Base-by-base conservation (phyloP, 2,797 vertebrate species). In the Rhinogobio ventralis region DNA sequence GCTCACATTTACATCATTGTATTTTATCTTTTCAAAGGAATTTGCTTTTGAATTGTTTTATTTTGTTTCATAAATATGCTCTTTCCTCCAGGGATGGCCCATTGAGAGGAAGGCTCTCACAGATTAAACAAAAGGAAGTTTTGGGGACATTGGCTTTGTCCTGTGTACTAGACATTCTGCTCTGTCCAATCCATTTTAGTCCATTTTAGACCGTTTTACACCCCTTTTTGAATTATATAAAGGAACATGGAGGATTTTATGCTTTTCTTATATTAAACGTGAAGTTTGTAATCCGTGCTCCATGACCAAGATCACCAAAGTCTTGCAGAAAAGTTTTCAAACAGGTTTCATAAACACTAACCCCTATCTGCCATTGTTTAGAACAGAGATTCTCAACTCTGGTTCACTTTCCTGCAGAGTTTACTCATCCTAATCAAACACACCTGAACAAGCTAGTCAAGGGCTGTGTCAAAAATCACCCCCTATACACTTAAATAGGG, bases 1-100 rank as follows among this genome's bases (percentile, higher is more conserved):
- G 39, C 83, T 71, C 45, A 36, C 74, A 53, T 74, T 84, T 62
- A 62, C 83, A 84, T 71, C 42, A 49, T n/a, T 62, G 53, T 64
- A 19, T 79, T 79, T 79, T 39, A 28, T 6, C 30, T 49, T 79
- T 30, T 78, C 28, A 13, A 19, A 28, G 25, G 15, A 28, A 20
- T 69, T 69, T 72, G 7, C 55, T 71, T 55, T 79, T 10, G 0
- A 76, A 45, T 49, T 60, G 51, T 57, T 42, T 77, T 49, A 36
- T 45, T 79, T 79, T 39, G 55, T 23, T 77, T 55, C 25, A 23
- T 42, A n/a, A 84, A 83, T 30, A 30, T 1, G 1, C 25, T 60
- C 51, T 72, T 84, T 79, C 20, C 20, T 79, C 42, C 20, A n/a
- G 53, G 66, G 67, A 25, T 46, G 28, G 13, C 33, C 30, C 30